Percentiles rank a stretch among this genome's conserved stretches.
These are phyloP conservation scores for Tetanocera ferruginea DNA, from an alignment of 2,888 invertebrate species.

Conservation along the genomic window DNA sequence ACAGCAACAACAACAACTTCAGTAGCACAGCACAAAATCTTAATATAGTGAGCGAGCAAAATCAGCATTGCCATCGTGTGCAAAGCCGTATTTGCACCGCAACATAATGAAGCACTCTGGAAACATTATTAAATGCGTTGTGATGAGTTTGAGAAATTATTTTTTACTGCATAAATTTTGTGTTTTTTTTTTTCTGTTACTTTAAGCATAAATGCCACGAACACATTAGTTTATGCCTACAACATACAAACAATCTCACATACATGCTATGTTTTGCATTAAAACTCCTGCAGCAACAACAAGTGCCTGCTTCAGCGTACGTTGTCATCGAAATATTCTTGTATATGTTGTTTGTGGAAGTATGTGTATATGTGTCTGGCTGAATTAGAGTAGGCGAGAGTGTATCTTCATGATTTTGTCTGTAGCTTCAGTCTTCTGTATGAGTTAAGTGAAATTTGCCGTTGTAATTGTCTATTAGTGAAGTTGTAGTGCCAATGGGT, in stretches of 20 bases:
- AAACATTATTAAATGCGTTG: conserved; percentile 12
- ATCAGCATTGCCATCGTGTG: neutral
- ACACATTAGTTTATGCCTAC: neutral
- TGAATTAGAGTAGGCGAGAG: neutral
- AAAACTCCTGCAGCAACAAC: neutral
- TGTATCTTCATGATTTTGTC: too few relatives aligned
- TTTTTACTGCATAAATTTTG: neutral
- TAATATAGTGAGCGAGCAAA: neutral
- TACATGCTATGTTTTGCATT: neutral
- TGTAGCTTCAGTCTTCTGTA: too few relatives aligned
- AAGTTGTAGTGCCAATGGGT: neutral
- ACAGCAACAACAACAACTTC: neutral
- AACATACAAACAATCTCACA: neutral
- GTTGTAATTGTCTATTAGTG: conserved; percentile 45
- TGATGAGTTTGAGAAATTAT: neutral
- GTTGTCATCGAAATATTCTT: conserved; percentile 7
- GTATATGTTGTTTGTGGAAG: neutral
- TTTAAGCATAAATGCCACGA: neutral
- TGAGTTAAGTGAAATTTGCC: neutral
- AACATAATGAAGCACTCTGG: conserved; percentile 12
- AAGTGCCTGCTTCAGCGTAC: conserved; percentile 24
- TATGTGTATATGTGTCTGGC: neutral
- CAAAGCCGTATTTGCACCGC: neutral
- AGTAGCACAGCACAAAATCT: neutral
- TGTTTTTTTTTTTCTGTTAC: neutral